phyloP scores from a whole-genome alignment of 1,140 invertebrate genomes.

The Vanessa tameamea region DNA sequence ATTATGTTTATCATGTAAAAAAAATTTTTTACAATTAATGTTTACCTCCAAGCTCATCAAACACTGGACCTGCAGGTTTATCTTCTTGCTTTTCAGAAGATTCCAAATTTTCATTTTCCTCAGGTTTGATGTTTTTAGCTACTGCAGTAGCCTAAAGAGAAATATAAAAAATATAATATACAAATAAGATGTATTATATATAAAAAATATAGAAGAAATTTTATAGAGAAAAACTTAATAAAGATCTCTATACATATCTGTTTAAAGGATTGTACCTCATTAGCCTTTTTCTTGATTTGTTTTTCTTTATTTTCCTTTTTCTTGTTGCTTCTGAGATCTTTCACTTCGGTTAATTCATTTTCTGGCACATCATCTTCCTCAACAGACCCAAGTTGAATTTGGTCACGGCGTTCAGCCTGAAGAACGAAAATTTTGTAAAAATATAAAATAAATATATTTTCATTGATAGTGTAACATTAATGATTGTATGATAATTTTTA shows the following conservation, averaged over 20 bases:
- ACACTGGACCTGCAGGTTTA: constrained; percentile 71
- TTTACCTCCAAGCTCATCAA: constrained; percentile 87
- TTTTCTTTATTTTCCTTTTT: constrained; percentile 78
- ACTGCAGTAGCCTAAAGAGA: constrained; percentile 53
- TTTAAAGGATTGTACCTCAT: constrained; percentile 31
- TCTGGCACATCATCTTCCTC: constrained; percentile 56
- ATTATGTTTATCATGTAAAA: too few species aligned
- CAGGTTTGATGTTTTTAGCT: constrained; percentile 56
- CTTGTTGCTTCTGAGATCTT: constrained; percentile 75
- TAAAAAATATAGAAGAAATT: neutral
- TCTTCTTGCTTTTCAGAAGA: constrained; percentile 65
- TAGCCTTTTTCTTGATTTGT: constrained; percentile 72
- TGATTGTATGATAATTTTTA: too few species aligned
- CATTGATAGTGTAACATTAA: too few species aligned
- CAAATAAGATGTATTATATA: neutral
- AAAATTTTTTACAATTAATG: too few species aligned
- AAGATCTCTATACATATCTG: neutral
- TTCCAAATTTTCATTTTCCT: constrained; percentile 61
- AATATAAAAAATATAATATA: constrained; percentile 3
- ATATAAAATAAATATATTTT: neutral
- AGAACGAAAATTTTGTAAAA: constrained; percentile 19
- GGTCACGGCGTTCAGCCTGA: constrained; percentile 65
- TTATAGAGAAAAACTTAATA: neutral
- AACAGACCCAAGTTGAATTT: constrained; percentile 44
- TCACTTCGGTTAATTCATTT: constrained; percentile 71